phyloP scores from a whole-genome alignment of 2,797 vertebrate species.

The Chromis chromis region DNA sequence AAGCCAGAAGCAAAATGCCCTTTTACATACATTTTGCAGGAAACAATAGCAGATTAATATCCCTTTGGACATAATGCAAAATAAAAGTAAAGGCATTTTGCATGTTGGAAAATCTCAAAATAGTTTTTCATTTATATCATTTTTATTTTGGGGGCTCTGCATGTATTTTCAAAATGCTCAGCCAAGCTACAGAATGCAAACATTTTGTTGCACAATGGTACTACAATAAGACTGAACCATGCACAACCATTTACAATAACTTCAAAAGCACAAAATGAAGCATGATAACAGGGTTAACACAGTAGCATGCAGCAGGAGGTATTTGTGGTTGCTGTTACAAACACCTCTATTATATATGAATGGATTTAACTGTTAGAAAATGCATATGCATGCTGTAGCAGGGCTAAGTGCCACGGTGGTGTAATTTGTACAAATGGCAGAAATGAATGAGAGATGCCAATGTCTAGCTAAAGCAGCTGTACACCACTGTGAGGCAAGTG shows the following conservation, averaged over 20 bases:
- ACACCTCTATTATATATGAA: not conserved
- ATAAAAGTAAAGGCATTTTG: too few relatives aligned
- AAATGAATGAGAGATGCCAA: slow-evolving; percentile 50
- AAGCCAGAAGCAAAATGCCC: not conserved
- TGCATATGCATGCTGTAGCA: not conserved
- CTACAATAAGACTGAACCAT: not conserved
- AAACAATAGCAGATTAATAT: not conserved
- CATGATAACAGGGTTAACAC: not conserved
- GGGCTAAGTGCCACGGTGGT: slow-evolving; percentile 7
- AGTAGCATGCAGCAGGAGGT: not conserved
- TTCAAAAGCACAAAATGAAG: not conserved
- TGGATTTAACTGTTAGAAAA: not conserved
- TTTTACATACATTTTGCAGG: not conserved
- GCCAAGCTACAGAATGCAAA: not conserved
- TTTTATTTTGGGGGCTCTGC: too few relatives aligned
- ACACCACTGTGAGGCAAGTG: slow-evolving; percentile 29
- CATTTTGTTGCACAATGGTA: not conserved
- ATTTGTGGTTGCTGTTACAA: not conserved
- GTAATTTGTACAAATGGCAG: slow-evolving; percentile 50
- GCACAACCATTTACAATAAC: not conserved
- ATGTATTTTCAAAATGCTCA: too few relatives aligned
- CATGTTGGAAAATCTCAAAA: not conserved
- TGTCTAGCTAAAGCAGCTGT: slow-evolving; percentile 25
- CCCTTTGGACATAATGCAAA: not conserved
- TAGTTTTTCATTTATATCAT: not conserved